Base-by-base conservation (phyloP, 2,113 vertebrate species). In the Callionymus lyra region DNA sequence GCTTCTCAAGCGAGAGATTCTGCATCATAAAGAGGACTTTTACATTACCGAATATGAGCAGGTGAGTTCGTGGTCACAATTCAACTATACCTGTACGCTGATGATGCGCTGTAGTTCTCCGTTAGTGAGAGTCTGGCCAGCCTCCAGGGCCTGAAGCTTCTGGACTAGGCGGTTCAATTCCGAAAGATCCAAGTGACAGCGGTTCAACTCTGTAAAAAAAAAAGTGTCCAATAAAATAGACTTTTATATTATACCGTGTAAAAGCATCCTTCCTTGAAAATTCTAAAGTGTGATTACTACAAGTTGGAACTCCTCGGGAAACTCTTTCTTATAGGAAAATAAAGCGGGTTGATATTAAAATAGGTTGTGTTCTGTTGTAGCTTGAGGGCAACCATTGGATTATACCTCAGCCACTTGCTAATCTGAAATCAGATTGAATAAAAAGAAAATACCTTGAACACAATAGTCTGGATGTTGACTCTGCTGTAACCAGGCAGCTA, bases 401-500 rank as follows among this genome's bases (percentile, higher is more conserved):
- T n/a, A n/a, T n/a, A n/a, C n/a, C n/a, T n/a, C n/a, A n/a, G n/a
- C n/a, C n/a, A n/a, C n/a, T n/a, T n/a, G n/a, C n/a, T n/a, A n/a
- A n/a, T n/a, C n/a, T n/a, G n/a, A n/a, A n/a, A n/a, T 44, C 49
- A 15, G 2, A 34, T 1, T 6, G 12, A 9, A 2, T n/a, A 53
- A 1, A 16, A 15, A 31, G 34, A 9, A 9, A 6, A 14, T 75
- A 93, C 92, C 91, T 1, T 91, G 88, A 9, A 81, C 85, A 34
- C 91, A 96, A 49, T 67, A 76, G 56, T 91, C 89, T 2, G 87
- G 70, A 33, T 84, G 65, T 3, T 86, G 85, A 12, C 83, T 91
- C 62, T 89, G 87, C 79, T 88, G 86, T 53, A 95, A 82, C 93
- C 93, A 95, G 0, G 86, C 34, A 10, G 82, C 77, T 51, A 94